Evolutionary conservation across 2,113 vertebrate genomes (phyloP), one percentile per base, ranked within the genome.

Genomic region (Etia nguti): DNA sequence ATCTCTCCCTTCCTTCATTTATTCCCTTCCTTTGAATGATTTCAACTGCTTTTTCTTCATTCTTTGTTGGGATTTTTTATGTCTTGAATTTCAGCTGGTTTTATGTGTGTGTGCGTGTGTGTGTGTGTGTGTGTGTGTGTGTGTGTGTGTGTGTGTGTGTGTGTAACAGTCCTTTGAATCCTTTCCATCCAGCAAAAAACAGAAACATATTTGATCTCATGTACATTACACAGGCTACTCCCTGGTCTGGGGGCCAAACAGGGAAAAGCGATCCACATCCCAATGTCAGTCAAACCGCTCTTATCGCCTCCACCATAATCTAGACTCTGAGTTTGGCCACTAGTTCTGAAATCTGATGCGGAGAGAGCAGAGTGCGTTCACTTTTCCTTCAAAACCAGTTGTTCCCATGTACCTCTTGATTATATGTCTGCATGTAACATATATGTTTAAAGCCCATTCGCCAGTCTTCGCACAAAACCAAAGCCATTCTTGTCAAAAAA

Each of bases 231-330:
- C 57, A 22, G 79, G 16, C 70, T 83, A 36, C 48, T 88, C 79
- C 24, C 52, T 59, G 4, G 13, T 86, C 38, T 16, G 24, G 59
- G 48, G 36, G 26, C 79, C 52, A 73, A 31, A 80, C 34, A 43
- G 22, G 31, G 90, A 92, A 94, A 95, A 77, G 31, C 41, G 84
- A 95, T 93, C 83, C 73, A 10, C 9, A 6, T 83, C 90, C 81
- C 87, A 79, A 36, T 90, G 91, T 92, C 91, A 86, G 88, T 94
- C 92, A 92, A 82, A 92, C 82, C 48, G 22, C 88, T 90, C 93
- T 96, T 96, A 96, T 95, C 94, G 68, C 90, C 60, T 90, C 46
- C 81, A 52, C 86, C 88, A 90, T 94, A 94, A 94, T 95, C 84
- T 89, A 65, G 87, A 90, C 86, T 85, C 18, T 34, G 79, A 41